Evolutionary conservation across 1,140 invertebrate species (phyloP), one percentile per base, ranked within the genome.

Genomic region (Drosophila subpulchrella): DNA sequence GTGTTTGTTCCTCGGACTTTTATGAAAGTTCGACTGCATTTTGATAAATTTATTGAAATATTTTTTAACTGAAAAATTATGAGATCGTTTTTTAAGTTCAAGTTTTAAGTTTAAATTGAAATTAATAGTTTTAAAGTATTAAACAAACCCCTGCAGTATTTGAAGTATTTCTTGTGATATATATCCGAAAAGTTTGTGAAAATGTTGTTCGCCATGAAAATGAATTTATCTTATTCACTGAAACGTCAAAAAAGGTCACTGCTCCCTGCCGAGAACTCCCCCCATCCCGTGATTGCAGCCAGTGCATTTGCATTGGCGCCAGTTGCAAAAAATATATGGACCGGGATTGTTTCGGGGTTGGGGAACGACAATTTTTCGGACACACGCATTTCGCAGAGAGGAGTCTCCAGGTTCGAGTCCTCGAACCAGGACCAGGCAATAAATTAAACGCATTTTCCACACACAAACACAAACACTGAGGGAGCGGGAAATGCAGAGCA

Each of bases 371-470:
- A 81, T 80, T 67, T 80, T 79, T 70, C 44, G 76, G 66, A 56
- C 54, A 58, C 78, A 81, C 79, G 68, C 79, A 67, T 65, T 81
- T 54, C 32, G 44, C 53, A 32, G 46, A 50, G 42, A 59, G 42
- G 39, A 58, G 57, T 58, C 66, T 71, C 51, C 68, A 71, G 68
- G 68, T 71, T 71, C 38, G 51, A 71, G 68, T 57, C 48, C 74
- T 54, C 39, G 30, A 41, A 41, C 70, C 50, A 82, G 67, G 67
- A 82, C 66, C 59, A 42, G 51, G 44, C 66, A 53, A 86, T 88
- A 88, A 88, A 88, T 88, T 84, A 71, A 76, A 77, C 59, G 83
- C 80, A 89, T 84, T 89, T 88, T 83, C 80, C 84, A 79, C 65
- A 48, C 47, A 57, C 65, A 53, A 42, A 58, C 71, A 59, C 39